phyloP scores from a whole-genome alignment of 2,797 vertebrate species.

The Brachyalestes nurse region DNA sequence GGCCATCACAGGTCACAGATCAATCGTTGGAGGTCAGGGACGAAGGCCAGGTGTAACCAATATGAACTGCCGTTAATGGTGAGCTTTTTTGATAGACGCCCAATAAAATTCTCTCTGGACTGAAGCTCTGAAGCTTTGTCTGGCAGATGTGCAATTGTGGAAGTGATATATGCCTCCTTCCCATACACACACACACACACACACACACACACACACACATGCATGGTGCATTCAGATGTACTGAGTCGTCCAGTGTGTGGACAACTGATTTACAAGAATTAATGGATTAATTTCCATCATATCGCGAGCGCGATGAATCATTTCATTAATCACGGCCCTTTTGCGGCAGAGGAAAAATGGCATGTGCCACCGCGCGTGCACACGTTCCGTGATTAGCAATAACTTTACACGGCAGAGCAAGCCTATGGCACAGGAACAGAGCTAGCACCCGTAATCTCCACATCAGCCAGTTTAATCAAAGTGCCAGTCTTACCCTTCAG shows the following conservation, averaged over 20 bases:
- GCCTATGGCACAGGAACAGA: constrained; percentile 21
- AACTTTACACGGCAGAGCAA: constrained; percentile 46
- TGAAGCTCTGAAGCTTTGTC: constrained; percentile 4
- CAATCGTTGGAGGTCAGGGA: neutral
- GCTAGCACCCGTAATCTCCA: constrained; percentile 31
- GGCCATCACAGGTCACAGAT: constrained; percentile 8
- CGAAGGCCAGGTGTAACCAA: neutral
- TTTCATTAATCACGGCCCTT: constrained; percentile 76
- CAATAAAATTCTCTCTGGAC: neutral
- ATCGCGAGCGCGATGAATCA: constrained; percentile 75
- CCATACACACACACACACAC: neutral
- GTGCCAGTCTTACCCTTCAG: constrained; percentile 24
- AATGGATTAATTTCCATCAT: constrained; percentile 78
- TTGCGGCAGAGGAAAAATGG: constrained; percentile 41
- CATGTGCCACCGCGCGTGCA: constrained; percentile 43
- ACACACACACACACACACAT: neutral
- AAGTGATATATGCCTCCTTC: constrained; percentile 37
- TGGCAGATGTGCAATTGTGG: constrained; percentile 19
- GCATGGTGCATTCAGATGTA: constrained; percentile 23
- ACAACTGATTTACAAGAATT: constrained; percentile 70
- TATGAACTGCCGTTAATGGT: too few species aligned
- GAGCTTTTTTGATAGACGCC: neutral
- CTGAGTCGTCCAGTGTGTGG: constrained; percentile 37
- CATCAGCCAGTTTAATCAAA: constrained; percentile 45
- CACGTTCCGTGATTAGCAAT: constrained; percentile 48